Conservation (phyloP, 2,113 vertebrate species). For the Pterocles burchelli region DNA sequence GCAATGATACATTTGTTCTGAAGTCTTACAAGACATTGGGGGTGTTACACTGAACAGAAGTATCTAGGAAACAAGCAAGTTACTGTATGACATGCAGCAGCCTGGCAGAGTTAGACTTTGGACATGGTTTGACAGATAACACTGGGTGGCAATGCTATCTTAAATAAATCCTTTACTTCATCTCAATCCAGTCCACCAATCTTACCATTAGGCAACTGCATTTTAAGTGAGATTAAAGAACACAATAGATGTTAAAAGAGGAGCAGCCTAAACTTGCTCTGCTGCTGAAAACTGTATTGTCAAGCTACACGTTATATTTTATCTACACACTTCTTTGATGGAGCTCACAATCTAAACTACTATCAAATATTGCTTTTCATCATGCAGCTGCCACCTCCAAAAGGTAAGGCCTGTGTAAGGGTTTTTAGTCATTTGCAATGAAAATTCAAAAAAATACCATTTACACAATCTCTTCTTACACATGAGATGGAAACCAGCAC, state of each 20-base stretch:
- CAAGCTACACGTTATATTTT: neutral
- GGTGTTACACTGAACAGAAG: neutral
- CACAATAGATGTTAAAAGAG: neutral
- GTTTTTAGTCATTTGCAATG: neutral
- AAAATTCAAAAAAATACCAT: neutral
- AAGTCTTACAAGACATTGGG: neutral
- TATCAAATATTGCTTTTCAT: neutral
- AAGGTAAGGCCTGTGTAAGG: neutral
- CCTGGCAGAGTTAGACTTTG: neutral
- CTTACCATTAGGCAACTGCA: neutral
- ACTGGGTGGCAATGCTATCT: neutral
- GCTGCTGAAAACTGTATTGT: neutral
- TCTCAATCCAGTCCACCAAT: neutral
- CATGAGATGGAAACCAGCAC: neutral
- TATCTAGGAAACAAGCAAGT: neutral
- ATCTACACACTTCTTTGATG: fast-evolving
- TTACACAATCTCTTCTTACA: neutral
- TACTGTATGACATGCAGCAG: neutral
- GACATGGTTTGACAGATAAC: neutral
- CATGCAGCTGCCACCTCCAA: neutral
- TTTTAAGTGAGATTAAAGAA: constrained; percentile 9
- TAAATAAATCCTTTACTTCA: neutral
- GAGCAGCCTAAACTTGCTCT: neutral
- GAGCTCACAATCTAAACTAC: neutral
- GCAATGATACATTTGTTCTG: neutral